Conservation (phyloP, 2,888 invertebrate genomes). For the Cryptocephalus primarius region DNA sequence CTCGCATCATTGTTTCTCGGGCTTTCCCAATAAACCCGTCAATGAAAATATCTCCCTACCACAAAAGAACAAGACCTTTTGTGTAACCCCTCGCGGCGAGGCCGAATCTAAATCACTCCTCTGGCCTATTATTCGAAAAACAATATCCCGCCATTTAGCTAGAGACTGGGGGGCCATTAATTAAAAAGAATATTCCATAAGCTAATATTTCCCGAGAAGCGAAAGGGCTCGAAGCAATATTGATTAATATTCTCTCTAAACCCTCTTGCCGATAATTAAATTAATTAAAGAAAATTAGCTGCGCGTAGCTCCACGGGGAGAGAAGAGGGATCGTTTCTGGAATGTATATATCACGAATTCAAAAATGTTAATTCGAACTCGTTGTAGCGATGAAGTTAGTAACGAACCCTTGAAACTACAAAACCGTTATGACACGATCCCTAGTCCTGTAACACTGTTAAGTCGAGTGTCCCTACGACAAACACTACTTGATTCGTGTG, state of each 20-base stretch:
- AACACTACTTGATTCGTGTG: too few relatives aligned
- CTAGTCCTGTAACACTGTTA: too few relatives aligned
- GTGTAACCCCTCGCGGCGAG: not conserved
- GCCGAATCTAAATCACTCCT: not conserved
- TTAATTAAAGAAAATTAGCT: conserved; percentile 9
- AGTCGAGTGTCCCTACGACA: too few relatives aligned
- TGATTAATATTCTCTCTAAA: conserved; percentile 9
- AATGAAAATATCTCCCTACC: not conserved
- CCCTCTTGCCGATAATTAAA: conserved; percentile 11
- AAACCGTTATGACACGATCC: too few relatives aligned
- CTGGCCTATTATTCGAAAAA: conserved; percentile 3
- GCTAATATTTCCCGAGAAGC: conserved; percentile 6
- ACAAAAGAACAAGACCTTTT: not conserved
- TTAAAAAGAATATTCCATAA: conserved; percentile 8
- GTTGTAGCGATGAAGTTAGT: too few relatives aligned
- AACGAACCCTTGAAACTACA: too few relatives aligned
- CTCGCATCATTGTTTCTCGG: not conserved
- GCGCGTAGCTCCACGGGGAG: too few relatives aligned
- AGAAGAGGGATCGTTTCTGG: too few relatives aligned
- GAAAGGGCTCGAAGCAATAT: conserved; percentile 7
- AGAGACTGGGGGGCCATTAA: conserved; percentile 6
- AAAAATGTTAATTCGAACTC: too few relatives aligned
- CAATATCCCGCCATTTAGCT: conserved; percentile 5
- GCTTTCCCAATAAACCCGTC: conserved; percentile 1
- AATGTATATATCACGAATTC: too few relatives aligned